Evolutionary conservation across 2,797 vertebrate genomes (phyloP), one percentile per base, ranked within the genome.

Genomic region (Hippoglossus hippoglossus): DNA sequence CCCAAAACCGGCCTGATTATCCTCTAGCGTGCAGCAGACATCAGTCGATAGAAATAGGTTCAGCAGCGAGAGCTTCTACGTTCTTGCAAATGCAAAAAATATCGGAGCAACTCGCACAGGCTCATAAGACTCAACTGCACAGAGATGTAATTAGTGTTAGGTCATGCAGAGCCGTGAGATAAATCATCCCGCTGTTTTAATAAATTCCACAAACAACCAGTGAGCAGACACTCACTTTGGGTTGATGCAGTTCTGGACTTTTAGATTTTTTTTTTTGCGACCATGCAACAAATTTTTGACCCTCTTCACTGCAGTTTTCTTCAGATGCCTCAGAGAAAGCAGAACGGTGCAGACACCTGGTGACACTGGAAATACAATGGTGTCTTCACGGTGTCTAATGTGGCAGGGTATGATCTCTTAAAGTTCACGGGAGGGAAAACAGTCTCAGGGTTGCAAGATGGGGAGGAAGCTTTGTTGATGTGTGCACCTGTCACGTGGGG

Each of bases 101-200:
- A 31, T 31, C 28, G 36, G 39, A 76, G 54, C 31, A 36, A 53
- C 56, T 79, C 28, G 26, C 60, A 24, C 57, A 13, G 63, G 25
- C 67, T 65, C 65, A 54, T 50, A 55, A 58, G 49, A 71, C 67
- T 71, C 70, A 51, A 62, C 60, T 73, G 71, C 65, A 71, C 71
- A 73, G 47, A 62, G 55, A 79, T 55, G 58, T 79, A 83, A 83
- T 83, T 67, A 82, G 52, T 53, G 31, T 66, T 28, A 66, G 50
- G 66, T 69, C 71, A 76, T 50, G 68, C 71, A 63, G 58, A 77
- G 72, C 53, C 5, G 16, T 25, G 69, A 50, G 69, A 80, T 79
- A 65, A 73, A 58, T 83, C 76, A 66, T 25, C 50, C 12, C 46
- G 34, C 44, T 9, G 59, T 75, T 51, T 67, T 81, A 54, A 81